These are phyloP conservation scores for Tamandua tetradactyla DNA, from an alignment of 2,797 vertebrate species.

Conservation along the genomic window DNA sequence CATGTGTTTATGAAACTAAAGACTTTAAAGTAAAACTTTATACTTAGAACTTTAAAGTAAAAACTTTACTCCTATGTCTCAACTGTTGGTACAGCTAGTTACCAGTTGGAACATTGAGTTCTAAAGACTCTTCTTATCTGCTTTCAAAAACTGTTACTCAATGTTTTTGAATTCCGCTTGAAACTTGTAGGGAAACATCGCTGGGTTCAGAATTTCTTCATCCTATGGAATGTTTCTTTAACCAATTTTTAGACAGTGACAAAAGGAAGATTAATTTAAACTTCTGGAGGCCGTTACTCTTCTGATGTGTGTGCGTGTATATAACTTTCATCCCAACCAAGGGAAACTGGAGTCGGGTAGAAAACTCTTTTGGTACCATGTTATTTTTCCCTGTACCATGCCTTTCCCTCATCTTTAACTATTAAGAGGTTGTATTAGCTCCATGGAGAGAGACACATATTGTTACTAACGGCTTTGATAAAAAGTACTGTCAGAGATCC, in stretches of 20 bases:
- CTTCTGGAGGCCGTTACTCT: neutral
- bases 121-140: conserved; percentile 8
- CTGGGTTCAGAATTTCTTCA: neutral
- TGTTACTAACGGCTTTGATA: neutral
- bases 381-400: neutral
- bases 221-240: neutral
- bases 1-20: conserved; percentile 37
- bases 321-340: neutral
- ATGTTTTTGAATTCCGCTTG: neutral
- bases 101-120: neutral
- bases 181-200: neutral
- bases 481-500: neutral
- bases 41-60: no score
- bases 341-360: neutral
- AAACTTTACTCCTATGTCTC: neutral
- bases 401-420: neutral
- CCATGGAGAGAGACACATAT: neutral
- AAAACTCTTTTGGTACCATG: neutral
- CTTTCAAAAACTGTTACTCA: conserved; percentile 16
- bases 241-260: neutral
- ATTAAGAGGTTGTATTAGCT: neutral
- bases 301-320: neutral
- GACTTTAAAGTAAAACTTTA: no score
- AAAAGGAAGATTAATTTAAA: conserved; percentile 37
- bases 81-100: conserved; percentile 12